Conservation (phyloP, 2,113 vertebrate species). For the Rhinoderma darwinii region DNA sequence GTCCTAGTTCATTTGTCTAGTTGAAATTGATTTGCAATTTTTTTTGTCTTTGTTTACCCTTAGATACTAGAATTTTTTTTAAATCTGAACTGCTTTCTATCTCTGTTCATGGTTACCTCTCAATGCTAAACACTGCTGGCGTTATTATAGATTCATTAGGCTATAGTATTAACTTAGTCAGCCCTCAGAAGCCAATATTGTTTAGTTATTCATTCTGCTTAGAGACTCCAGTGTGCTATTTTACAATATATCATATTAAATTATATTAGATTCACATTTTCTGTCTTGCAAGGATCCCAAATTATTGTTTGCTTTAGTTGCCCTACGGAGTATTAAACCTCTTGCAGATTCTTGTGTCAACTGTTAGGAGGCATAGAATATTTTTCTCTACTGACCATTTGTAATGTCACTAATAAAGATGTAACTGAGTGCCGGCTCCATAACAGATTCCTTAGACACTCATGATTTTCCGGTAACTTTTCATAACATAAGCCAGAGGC, state of each 20-base stretch:
- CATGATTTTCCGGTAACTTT: slow-evolving; percentile 46
- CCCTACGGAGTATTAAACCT: slow-evolving; percentile 43
- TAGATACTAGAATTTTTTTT: background rate
- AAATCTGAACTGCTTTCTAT: too few relatives aligned
- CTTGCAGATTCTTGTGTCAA: slow-evolving; percentile 36
- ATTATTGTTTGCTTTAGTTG: slow-evolving; percentile 39
- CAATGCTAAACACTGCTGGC: background rate
- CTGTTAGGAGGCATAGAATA: slow-evolving; percentile 37
- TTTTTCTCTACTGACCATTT: slow-evolving; percentile 48
- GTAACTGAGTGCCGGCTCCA: slow-evolving; percentile 42
- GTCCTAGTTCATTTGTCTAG: background rate
- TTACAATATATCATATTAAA: slow-evolving; percentile 22
- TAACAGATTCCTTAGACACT: slow-evolving; percentile 49
- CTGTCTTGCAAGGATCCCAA: slow-evolving; percentile 19
- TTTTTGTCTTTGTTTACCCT: background rate
- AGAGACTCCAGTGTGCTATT: background rate
- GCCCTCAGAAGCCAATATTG: background rate
- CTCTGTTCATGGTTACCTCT: background rate
- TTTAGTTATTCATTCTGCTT: slow-evolving; percentile 10
- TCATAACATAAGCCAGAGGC: slow-evolving; percentile 36
- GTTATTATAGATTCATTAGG: background rate
- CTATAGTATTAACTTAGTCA: background rate
- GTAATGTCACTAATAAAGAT: slow-evolving; percentile 49
- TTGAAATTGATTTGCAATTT: background rate
- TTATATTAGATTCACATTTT: slow-evolving; percentile 40